Evolutionary conservation across 2,113 vertebrate species (phyloP).

Genomic region (Planiliza haematocheilus): DNA sequence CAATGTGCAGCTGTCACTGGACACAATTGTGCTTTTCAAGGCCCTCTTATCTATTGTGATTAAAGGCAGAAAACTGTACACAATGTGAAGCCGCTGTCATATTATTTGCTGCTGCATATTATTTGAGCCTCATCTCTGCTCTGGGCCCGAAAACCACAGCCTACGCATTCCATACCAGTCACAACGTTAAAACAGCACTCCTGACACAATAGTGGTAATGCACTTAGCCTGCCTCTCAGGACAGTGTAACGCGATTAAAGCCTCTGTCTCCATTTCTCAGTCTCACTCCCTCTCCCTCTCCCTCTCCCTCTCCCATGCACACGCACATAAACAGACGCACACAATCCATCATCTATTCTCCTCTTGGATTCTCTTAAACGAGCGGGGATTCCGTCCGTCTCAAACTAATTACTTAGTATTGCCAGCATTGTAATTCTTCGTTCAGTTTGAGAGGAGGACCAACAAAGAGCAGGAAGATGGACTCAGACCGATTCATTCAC

Average conservation of each 20-base stretch:
- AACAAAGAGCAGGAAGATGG: constrained; percentile 64
- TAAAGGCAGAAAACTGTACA: constrained; percentile 29
- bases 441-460: constrained; percentile 61
- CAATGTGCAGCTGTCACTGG: constrained; percentile 17
- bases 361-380: constrained; percentile 62
- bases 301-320: constrained; percentile 19
- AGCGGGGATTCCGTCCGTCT: constrained; percentile 64
- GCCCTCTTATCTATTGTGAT: constrained; percentile 5
- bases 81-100: constrained; percentile 27
- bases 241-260: constrained; percentile 65
- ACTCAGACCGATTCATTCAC: constrained; percentile 59
- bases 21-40: constrained; percentile 15
- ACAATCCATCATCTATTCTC: constrained; percentile 62
- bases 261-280: constrained; percentile 25
- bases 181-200: constrained; percentile 42
- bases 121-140: constrained; percentile 21
- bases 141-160: constrained; percentile 27
- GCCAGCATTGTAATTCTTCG: constrained; percentile 58
- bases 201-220: constrained; percentile 52
- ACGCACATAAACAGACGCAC: constrained; percentile 36
- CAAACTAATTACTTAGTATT: constrained; percentile 73
- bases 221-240: constrained; percentile 59
- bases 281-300: constrained; percentile 18
- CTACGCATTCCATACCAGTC: constrained; percentile 36
- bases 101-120: constrained; percentile 56